Percentiles rank a stretch among this genome's conserved stretches.
Evolutionary conservation across 2,888 invertebrate genomes (phyloP).

Genomic region (Phyllotreta cruciferae): DNA sequence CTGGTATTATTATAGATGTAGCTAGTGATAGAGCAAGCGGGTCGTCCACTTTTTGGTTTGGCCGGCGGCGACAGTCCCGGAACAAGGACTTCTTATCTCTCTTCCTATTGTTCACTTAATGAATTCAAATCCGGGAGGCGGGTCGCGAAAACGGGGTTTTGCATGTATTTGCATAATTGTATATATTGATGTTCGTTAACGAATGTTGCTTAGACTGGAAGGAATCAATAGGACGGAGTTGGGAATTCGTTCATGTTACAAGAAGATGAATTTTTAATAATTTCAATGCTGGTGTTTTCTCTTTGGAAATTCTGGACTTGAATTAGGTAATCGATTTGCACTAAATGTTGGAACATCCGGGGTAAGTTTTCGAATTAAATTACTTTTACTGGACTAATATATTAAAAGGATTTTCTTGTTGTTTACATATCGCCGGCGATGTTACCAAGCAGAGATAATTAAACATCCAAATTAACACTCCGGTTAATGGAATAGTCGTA

Average conservation of each 20-base stretch:
- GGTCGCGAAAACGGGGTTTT: slow-evolving; percentile 59
- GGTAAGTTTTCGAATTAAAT: too few species aligned
- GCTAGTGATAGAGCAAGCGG: slow-evolving; percentile 1
- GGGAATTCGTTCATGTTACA: slow-evolving; percentile 10
- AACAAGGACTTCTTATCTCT: slow-evolving; percentile 56
- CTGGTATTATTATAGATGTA: too few species aligned
- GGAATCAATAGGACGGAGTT: slow-evolving; percentile 26
- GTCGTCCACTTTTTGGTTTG: slow-evolving; percentile 20
- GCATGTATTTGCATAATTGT: slow-evolving; percentile 62
- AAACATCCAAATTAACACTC: slow-evolving; percentile 40
- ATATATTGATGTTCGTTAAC: slow-evolving; percentile 62
- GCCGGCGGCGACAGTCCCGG: slow-evolving; percentile 45
- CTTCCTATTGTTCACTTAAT: slow-evolving; percentile 59
- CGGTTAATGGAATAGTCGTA: slow-evolving; percentile 37
- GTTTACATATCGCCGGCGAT: slow-evolving; percentile 50
- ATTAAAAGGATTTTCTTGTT: slow-evolving; percentile 25
- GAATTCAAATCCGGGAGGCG: slow-evolving; percentile 59
- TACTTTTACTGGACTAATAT: too few species aligned
- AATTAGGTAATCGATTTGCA: too few species aligned
- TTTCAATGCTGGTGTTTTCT: slow-evolving; percentile 1
- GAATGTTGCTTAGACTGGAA: slow-evolving; percentile 52
- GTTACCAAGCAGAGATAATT: slow-evolving; percentile 49
- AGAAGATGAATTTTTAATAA: slow-evolving; percentile 21
- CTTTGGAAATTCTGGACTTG: too few species aligned
- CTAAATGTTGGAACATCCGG: too few species aligned